Base-by-base conservation (phyloP, 2,113 vertebrate genomes). In the Petrocephalus zakoni region DNA sequence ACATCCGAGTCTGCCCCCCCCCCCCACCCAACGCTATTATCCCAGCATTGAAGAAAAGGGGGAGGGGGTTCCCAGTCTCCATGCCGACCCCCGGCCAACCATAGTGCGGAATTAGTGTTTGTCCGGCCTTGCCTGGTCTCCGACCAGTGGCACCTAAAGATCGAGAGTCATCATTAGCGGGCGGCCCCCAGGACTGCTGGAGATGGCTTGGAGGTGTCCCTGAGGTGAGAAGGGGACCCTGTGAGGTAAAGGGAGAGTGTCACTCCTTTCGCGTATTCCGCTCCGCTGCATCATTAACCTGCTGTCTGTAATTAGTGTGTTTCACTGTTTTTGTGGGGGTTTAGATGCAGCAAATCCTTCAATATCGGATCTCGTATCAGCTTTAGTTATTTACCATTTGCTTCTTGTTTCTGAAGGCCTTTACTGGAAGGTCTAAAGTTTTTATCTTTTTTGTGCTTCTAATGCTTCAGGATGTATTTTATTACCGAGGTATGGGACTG, bases 171-270 rank as follows among this genome's bases (percentile, higher is more conserved):
- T 51, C 9, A 53, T 88, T 84, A 89, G 34, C 46, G 88, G 46
- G 17, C 19, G 0, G 4, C 1, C 42, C 8, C 17, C 9, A 46
- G 21, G 46, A 47, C 8, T 19, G 29, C 51, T 34, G 89, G 55
- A 29, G 86, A 37, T 47, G 29, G 34, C 83, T 68, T 68, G n/a
- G 22, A n/a, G n/a, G 22, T 89, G 2, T 37, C 92, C 86, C 29
- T 75, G 17, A 92, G 93, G 94, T 95, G 92, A 93, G 92, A 92
- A 46, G 56, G 61, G 2, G 1, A 87, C 13, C 2, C 3, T 83
- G 34, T 29, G 37, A 56, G 52, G 78, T 61, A 61, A 88, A 22
- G 53, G 78, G 11, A 49, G 46, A 82, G 25, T 25, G 46, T 49
- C 17, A 61, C 53, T 25, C 56, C 6, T 25, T 21, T 87, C 25